Conservation (phyloP, 1,140 invertebrate species). For the Brachionus koreanus region DNA sequence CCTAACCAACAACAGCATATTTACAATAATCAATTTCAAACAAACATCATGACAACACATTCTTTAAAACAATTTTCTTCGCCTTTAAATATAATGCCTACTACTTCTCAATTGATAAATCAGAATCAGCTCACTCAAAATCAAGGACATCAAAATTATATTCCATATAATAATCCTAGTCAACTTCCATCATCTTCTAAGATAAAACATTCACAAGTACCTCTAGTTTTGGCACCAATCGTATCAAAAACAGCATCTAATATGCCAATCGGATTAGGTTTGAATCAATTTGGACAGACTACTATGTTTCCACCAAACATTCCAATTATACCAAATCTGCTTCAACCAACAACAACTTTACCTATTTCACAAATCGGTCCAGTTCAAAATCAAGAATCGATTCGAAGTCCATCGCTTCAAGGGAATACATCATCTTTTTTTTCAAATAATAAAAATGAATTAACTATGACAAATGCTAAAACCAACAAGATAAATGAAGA, state of each 20-base stretch:
- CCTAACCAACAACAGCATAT: neutral
- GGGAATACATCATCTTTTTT: neutral
- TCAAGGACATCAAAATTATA: neutral
- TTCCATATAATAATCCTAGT: neutral
- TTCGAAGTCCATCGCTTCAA: neutral
- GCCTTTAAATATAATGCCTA: neutral
- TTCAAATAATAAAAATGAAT: neutral
- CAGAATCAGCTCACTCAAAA: neutral
- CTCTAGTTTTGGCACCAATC: neutral
- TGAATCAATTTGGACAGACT: neutral
- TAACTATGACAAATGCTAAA: neutral
- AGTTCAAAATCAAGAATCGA: neutral
- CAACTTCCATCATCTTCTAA: neutral
- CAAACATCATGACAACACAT: neutral
- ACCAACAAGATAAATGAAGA: neutral
- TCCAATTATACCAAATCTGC: neutral
- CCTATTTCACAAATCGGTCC: neutral
- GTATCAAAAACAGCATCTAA: neutral
- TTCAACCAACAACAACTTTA: neutral
- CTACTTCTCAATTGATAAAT: neutral
- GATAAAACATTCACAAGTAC: neutral
- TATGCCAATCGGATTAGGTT: neutral
- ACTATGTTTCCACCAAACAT: neutral
- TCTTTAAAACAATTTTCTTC: neutral
- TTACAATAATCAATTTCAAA: neutral